These are phyloP conservation scores for Centruroides vittatus DNA, from an alignment of 1,140 invertebrate genomes.

Conservation along the genomic window DNA sequence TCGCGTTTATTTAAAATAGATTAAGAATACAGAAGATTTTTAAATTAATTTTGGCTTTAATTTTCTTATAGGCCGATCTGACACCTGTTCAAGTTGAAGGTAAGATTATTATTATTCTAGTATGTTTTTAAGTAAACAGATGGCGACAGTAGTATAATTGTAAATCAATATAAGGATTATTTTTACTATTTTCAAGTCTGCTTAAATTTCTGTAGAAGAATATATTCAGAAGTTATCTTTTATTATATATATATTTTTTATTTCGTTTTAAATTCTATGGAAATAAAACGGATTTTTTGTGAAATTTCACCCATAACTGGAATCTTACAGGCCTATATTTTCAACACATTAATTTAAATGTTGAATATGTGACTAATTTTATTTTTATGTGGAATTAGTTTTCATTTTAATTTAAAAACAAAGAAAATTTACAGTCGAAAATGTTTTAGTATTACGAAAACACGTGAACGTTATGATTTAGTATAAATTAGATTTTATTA, in stretches of 20 bases:
- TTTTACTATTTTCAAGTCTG: neutral
- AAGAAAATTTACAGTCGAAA: too few species aligned
- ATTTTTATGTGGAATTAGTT: too few species aligned
- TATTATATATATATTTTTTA: neutral
- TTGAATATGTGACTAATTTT: too few species aligned
- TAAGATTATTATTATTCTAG: constrained; percentile 19
- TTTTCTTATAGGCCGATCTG: constrained; percentile 22
- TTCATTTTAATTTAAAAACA: too few species aligned
- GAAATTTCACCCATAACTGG: too few species aligned
- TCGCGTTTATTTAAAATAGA: too few species aligned
- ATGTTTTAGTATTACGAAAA: too few species aligned
- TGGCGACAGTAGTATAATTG: neutral
- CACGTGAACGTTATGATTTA: neutral
- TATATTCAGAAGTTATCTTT: too few species aligned
- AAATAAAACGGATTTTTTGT: neutral
- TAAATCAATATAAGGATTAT: neutral
- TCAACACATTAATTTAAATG: too few species aligned
- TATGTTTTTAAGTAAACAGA: neutral
- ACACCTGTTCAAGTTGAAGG: constrained; percentile 28
- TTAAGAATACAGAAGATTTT: too few species aligned
- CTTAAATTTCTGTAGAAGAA: too few species aligned
- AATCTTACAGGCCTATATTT: too few species aligned
- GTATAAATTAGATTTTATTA: neutral
- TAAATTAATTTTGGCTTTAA: neutral
- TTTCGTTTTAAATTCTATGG: neutral